phyloP scores from a whole-genome alignment of 2,113 vertebrate genomes.

The Bolborhynchus lineola region DNA sequence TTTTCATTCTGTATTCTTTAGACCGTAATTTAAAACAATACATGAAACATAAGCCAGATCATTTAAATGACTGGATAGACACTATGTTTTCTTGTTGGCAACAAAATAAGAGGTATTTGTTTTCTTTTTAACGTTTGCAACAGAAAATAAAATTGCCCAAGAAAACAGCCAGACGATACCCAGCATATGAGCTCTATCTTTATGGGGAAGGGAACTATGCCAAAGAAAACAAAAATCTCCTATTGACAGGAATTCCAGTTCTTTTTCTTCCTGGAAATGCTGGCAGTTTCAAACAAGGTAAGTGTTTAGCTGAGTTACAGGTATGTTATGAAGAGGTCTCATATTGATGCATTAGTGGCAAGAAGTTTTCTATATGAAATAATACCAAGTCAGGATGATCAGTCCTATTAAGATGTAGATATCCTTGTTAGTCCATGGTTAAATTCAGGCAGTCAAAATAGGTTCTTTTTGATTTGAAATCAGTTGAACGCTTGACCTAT shows the following conservation, averaged over 20 bases:
- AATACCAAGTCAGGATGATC: no score
- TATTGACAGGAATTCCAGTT: slow-evolving; percentile 89
- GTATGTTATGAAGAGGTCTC: not conserved
- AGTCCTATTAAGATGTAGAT: not conserved
- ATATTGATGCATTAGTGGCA: not conserved
- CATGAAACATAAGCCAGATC: not conserved
- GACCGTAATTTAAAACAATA: not conserved
- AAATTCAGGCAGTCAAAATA: not conserved
- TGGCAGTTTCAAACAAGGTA: slow-evolving; percentile 97
- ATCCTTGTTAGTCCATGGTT: not conserved
- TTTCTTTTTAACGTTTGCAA: not conserved
- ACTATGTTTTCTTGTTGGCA: not conserved
- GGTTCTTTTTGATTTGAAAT: not conserved
- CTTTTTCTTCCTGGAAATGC: slow-evolving; percentile 98
- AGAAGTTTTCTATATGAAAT: not conserved
- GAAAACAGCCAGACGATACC: slow-evolving; percentile 83
- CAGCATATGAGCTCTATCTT: slow-evolving; percentile 91
- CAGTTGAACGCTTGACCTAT: not conserved
- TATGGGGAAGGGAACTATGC: slow-evolving; percentile 93
- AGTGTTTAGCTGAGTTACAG: not conserved
- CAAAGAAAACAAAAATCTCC: slow-evolving; percentile 85
- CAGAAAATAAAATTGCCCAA: slow-evolving; percentile 90
- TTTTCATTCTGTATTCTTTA: not conserved
- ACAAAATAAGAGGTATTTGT: not conserved
- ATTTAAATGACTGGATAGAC: not conserved